phyloP scores from a whole-genome alignment of 1,140 invertebrate species.

The Drosophila sulfurigaster region DNA sequence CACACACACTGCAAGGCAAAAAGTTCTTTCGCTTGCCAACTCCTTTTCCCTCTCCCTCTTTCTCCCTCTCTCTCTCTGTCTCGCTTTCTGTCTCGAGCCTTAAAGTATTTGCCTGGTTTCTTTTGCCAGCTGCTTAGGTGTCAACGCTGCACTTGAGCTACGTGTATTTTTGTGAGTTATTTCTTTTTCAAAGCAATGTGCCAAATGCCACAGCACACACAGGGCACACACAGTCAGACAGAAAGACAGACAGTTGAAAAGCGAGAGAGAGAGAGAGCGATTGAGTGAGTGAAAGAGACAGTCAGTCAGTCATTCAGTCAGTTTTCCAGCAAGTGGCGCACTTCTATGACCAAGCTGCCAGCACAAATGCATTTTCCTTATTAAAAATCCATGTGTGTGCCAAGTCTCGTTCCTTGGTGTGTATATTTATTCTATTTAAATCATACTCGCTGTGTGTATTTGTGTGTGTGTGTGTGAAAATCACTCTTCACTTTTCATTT shows the following conservation, averaged over 20 bases:
- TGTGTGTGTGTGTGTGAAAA: conserved; percentile 23
- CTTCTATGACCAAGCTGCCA: conserved; percentile 35
- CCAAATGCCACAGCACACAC: conserved; percentile 49
- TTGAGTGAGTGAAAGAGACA: background rate
- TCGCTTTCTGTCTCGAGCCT: conserved; percentile 16
- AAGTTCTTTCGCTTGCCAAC: conserved; percentile 16
- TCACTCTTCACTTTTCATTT: conserved; percentile 47
- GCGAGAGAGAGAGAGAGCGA: background rate
- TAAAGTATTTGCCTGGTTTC: conserved; percentile 60
- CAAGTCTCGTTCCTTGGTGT: conserved; percentile 13
- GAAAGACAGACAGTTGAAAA: background rate
- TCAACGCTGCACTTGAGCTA: conserved; percentile 67
- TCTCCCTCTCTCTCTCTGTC: background rate
- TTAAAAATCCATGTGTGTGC: conserved; percentile 46
- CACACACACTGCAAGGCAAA: conserved; percentile 27
- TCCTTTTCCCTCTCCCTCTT: background rate
- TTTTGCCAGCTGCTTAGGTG: conserved; percentile 64
- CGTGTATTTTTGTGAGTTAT: conserved; percentile 61
- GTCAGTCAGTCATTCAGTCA: conserved; percentile 7
- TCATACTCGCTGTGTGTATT: conserved; percentile 29
- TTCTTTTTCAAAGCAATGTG: conserved; percentile 63
- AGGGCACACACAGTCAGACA: background rate
- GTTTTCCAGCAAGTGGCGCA: conserved; percentile 42
- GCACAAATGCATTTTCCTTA: conserved; percentile 75
- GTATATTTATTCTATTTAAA: conserved; percentile 59